A percentile compares a stretch with the other conserved stretches of the same genome.
phyloP scores from a whole-genome alignment of 2,113 vertebrate species.

The Marmota monax region DNA sequence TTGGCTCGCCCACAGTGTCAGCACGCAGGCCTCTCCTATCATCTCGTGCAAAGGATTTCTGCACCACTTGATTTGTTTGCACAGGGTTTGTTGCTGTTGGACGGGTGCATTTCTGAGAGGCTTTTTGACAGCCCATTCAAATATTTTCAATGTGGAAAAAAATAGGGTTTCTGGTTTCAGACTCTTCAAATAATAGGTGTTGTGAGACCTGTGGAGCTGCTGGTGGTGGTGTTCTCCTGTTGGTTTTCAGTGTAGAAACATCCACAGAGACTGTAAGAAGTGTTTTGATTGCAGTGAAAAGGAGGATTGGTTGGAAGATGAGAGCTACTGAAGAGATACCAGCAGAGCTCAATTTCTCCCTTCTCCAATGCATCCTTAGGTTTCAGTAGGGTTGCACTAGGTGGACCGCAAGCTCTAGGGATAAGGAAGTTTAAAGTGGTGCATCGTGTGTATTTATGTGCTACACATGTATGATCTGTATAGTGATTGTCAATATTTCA shows the following conservation, averaged over 20 bases:
- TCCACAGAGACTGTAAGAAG: constrained; percentile 62
- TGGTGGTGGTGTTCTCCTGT: constrained; percentile 78
- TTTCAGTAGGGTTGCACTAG: background rate
- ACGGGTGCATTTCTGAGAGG: constrained; percentile 89
- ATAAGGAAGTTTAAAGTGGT: background rate
- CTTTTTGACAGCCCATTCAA: constrained; percentile 93
- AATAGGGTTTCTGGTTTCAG: constrained; percentile 88
- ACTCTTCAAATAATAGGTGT: constrained; percentile 83
- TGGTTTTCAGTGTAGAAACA: constrained; percentile 83
- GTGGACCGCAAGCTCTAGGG: background rate
- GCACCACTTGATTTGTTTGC: constrained; percentile 93
- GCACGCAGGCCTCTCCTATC: constrained; percentile 89
- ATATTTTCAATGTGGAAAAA: constrained; percentile 88
- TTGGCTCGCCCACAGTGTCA: constrained; percentile 91
- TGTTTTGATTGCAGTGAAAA: constrained; percentile 81
- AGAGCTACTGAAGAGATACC: constrained; percentile 21
- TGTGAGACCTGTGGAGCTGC: constrained; percentile 84
- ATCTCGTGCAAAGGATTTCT: constrained; percentile 92
- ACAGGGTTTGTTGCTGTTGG: constrained; percentile 92
- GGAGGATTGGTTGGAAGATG: constrained; percentile 6
- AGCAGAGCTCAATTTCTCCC: background rate
- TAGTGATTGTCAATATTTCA: background rate
- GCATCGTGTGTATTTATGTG: background rate
- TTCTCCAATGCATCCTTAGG: background rate
- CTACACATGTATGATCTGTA: background rate